Conservation (phyloP, 2,888 invertebrate genomes). For the Choreutis nemorana region DNA sequence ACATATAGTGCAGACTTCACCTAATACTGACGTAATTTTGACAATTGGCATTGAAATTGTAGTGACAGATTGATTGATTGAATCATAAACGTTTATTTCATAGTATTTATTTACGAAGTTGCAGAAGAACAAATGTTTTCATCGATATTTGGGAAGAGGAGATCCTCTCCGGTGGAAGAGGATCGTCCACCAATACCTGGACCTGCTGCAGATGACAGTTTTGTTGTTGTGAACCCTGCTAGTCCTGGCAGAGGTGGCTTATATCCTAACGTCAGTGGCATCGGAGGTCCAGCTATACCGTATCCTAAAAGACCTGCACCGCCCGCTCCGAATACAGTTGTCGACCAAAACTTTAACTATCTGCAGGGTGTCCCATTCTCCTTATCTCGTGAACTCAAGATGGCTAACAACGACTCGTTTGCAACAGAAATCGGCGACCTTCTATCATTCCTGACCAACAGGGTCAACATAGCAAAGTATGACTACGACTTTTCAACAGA, state of each 20-base stretch:
- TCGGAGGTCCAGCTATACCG: constrained; percentile 15
- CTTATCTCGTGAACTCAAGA: constrained; percentile 50
- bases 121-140: too few relatives aligned
- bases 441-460: constrained; percentile 54
- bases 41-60: too few relatives aligned
- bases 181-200: constrained; percentile 55
- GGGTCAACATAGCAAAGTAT: constrained; percentile 41
- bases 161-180: constrained; percentile 52
- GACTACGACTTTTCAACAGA: constrained; percentile 64
- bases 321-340: too few relatives aligned
- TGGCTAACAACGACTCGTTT: constrained; percentile 53
- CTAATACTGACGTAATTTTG: too few relatives aligned
- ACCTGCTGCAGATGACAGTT: constrained; percentile 40
- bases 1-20: too few relatives aligned
- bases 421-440: constrained; percentile 59
- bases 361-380: constrained; percentile 65
- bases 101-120: too few relatives aligned
- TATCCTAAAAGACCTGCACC: constrained; percentile 40
- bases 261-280: constrained; percentile 39
- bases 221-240: constrained; percentile 40
- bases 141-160: constrained; percentile 52
- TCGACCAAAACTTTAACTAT: constrained; percentile 52
- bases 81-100: too few relatives aligned
- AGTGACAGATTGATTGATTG: too few relatives aligned
- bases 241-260: constrained; percentile 26